phyloP scores from a whole-genome alignment of 2,797 vertebrate genomes.

The Premnoplex brunnescens region DNA sequence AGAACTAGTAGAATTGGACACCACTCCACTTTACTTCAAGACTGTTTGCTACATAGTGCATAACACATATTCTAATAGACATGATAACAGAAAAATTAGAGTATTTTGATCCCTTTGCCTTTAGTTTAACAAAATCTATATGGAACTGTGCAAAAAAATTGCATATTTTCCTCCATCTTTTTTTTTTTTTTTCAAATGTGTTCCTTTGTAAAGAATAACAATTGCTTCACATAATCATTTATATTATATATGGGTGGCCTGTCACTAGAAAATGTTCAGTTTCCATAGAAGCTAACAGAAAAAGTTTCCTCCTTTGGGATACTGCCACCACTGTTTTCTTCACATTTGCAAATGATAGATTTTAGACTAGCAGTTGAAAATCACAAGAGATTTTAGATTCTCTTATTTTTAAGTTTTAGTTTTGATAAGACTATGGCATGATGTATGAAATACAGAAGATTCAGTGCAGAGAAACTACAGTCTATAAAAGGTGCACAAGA shows the following conservation, averaged over 20 bases:
- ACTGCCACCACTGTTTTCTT: background rate
- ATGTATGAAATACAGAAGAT: background rate
- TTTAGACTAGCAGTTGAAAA: background rate
- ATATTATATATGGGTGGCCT: background rate
- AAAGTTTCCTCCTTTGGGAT: background rate
- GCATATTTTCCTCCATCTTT: background rate
- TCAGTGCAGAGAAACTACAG: background rate
- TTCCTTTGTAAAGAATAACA: background rate
- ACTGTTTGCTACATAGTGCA: background rate
- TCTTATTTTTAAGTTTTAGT: background rate
- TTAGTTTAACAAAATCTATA: background rate
- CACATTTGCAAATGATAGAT: background rate
- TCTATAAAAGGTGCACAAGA: background rate
- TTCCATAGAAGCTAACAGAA: background rate
- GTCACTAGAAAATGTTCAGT: background rate
- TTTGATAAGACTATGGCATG: background rate
- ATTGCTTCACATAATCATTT: background rate
- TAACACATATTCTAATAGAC: background rate
- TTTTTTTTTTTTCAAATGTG: background rate
- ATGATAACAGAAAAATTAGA: background rate
- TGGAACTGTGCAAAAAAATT: background rate
- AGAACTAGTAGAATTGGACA: background rate
- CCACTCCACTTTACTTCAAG: background rate
- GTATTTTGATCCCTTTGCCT: background rate
- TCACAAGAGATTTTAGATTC: background rate